These are phyloP conservation scores for Clanis bilineata DNA, from an alignment of 2,888 invertebrate species.

Conservation along the genomic window DNA sequence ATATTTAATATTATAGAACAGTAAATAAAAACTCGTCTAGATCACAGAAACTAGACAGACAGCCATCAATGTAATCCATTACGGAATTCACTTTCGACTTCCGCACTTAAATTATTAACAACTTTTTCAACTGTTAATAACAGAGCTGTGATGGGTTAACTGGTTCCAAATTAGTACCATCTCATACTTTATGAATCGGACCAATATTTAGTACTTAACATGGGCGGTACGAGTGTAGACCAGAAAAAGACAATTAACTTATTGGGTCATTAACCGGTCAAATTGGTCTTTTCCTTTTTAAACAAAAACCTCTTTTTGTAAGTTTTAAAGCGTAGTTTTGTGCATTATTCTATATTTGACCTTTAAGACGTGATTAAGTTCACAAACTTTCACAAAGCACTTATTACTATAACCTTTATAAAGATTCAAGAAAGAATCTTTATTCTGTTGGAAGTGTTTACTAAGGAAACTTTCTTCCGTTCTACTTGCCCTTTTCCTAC, in stretches of 20 bases:
- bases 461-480: too few species aligned
- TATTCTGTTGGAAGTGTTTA: too few species aligned
- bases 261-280: too few species aligned
- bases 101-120: constrained; percentile 11
- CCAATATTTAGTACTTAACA: background rate
- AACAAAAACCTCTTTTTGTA: too few species aligned
- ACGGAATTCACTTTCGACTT: constrained; percentile 11
- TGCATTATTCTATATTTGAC: too few species aligned
- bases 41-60: background rate
- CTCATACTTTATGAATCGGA: background rate
- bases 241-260: background rate
- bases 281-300: background rate
- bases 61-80: constrained; percentile 10
- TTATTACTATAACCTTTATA: too few species aligned
- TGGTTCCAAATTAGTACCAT: background rate
- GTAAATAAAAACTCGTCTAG: background rate
- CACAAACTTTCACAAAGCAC: too few species aligned
- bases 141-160: constrained; percentile 1
- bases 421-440: too few species aligned
- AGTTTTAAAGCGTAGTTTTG: too few species aligned
- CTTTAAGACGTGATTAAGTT: too few species aligned
- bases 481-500: too few species aligned
- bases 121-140: constrained; percentile 5
- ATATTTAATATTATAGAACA: background rate
- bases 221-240: background rate